phyloP scores from a whole-genome alignment of 2,113 vertebrate species.

The Misgurnus mizolepis region DNA sequence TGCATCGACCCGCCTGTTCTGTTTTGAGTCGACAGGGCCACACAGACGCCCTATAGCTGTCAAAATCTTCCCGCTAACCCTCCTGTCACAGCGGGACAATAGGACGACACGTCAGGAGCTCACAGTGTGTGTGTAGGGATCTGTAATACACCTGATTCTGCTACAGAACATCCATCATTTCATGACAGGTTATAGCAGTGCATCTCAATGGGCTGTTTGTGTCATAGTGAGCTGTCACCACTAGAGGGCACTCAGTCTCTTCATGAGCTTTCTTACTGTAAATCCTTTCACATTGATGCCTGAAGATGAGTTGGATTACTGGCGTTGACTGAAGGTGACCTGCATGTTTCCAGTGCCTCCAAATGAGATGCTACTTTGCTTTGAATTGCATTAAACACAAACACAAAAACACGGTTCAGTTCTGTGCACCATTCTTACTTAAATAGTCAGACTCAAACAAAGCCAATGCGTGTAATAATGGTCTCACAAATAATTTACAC shows the following conservation, averaged over 20 bases:
- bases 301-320: background rate
- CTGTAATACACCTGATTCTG: slow-evolving; percentile 27
- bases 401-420: no score
- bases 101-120: slow-evolving; percentile 4
- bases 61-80: background rate
- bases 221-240: background rate
- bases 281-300: no score
- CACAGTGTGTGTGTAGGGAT: background rate
- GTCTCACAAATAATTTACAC: background rate
- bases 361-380: no score
- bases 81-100: background rate
- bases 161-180: slow-evolving; percentile 24
- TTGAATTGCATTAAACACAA: background rate
- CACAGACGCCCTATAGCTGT: background rate
- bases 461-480: no score
- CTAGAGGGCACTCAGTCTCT: slow-evolving; percentile 23
- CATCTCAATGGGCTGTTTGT: background rate
- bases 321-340: no score
- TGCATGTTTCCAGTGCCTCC: background rate
- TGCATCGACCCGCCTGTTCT: background rate
- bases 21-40: slow-evolving; percentile 4
- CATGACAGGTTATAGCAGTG: slow-evolving; percentile 1
- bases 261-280: background rate
- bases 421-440: no score
- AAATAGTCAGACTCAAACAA: no score